Conservation (phyloP, 2,113 vertebrate species). For the Otolemur garnettii region DNA sequence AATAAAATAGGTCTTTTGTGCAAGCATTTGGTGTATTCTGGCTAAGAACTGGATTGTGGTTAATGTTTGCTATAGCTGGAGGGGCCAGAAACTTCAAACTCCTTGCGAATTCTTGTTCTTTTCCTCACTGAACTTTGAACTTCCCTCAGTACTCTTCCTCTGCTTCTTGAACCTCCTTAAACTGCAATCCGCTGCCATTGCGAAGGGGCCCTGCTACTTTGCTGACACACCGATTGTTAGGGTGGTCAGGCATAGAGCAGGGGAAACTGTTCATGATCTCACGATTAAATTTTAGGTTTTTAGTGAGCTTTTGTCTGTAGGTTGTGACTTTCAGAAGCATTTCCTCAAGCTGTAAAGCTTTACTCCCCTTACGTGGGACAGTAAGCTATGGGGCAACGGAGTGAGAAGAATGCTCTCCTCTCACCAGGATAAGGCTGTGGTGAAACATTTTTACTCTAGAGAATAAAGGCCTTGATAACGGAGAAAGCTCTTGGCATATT, state of each 20-base stretch:
- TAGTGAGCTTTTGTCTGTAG: background rate
- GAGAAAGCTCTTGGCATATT: background rate
- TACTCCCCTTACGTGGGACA: background rate
- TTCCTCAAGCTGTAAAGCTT: background rate
- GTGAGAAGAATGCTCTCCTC: background rate
- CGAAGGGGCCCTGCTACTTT: background rate
- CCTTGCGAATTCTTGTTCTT: background rate
- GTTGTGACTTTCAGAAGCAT: background rate
- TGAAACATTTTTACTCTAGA: background rate
- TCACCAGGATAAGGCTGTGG: background rate
- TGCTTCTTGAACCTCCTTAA: background rate
- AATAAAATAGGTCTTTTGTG: background rate
- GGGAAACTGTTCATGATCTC: background rate
- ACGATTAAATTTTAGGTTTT: background rate
- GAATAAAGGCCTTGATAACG: background rate
- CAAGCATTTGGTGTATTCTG: background rate
- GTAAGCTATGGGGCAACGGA: background rate
- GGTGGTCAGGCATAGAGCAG: background rate
- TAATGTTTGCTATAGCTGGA: background rate
- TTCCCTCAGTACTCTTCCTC: background rate
- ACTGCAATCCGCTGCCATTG: background rate
- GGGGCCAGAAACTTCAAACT: background rate
- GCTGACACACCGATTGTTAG: too few relatives aligned
- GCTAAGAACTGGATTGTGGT: background rate
- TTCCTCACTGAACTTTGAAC: background rate